A percentile compares a stretch with the other conserved stretches of the same genome.
Evolutionary conservation across 2,113 vertebrate species (phyloP).

Genomic region (Pelecanus crispus): DNA sequence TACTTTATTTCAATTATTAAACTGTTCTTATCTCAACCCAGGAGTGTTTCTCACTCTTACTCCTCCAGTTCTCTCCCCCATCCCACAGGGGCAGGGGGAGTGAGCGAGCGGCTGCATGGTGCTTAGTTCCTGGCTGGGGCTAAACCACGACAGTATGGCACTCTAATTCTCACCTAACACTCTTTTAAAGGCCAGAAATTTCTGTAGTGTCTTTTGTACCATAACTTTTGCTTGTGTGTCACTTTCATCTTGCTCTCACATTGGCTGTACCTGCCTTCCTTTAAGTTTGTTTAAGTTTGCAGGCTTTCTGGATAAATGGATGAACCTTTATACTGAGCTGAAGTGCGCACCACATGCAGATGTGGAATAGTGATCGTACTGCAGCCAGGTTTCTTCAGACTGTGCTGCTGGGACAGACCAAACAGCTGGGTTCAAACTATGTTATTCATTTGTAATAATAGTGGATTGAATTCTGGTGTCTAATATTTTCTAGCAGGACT

Average conservation of each 20-base stretch:
- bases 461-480: not conserved
- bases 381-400: not conserved
- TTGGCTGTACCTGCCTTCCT: not conserved
- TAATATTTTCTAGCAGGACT: conserved; percentile 62
- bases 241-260: not conserved
- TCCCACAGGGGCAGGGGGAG: too few relatives aligned
- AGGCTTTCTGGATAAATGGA: not conserved
- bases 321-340: not conserved
- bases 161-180: not conserved
- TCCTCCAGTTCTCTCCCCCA: too few relatives aligned
- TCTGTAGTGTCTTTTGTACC: not conserved
- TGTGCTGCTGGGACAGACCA: not conserved
- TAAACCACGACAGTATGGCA: too few relatives aligned
- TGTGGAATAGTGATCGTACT: not conserved
- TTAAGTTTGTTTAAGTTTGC: not conserved
- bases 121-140: too few relatives aligned
- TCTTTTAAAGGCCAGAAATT: not conserved
- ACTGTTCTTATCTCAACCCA: too few relatives aligned
- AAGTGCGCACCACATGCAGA: not conserved
- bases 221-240: not conserved
- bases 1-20: too few relatives aligned
- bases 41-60: too few relatives aligned
- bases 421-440: not conserved
- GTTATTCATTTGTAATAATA: not conserved
- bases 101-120: too few relatives aligned